phyloP scores from a whole-genome alignment of 2,113 vertebrate genomes.

The Elgaria multicarinata region DNA sequence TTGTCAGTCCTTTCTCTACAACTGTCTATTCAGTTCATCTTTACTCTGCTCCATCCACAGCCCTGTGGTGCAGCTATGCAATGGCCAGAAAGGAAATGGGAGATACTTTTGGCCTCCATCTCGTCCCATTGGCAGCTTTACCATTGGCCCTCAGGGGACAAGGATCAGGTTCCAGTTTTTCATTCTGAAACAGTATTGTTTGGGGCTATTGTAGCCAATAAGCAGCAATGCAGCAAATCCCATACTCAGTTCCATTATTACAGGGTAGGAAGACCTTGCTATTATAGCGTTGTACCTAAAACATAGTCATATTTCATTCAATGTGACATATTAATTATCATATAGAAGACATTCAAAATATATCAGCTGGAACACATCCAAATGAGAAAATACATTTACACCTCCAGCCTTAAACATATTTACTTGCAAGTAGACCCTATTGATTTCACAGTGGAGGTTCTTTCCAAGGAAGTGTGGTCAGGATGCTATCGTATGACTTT shows the following conservation, averaged over 20 bases:
- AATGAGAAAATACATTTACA: neutral
- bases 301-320: neutral
- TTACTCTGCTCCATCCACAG: neutral
- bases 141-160: neutral
- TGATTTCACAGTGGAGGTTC: neutral
- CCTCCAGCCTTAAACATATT: neutral
- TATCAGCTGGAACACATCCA: neutral
- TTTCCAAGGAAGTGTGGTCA: neutral
- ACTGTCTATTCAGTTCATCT: constrained; percentile 12
- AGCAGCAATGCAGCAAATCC: neutral
- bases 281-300: neutral
- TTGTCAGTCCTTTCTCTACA: neutral
- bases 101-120: neutral
- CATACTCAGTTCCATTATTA: neutral
- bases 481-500: neutral
- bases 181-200: neutral
- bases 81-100: accelerated
- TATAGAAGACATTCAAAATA: neutral
- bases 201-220: accelerated
- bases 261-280: neutral
- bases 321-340: neutral
- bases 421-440: neutral
- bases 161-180: accelerated
- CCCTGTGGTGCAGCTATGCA: neutral
- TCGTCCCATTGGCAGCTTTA: neutral